Evolutionary conservation across 1,140 invertebrate species (phyloP), one percentile per base, ranked within the genome.

Genomic region (Arctopsyche grandis): DNA sequence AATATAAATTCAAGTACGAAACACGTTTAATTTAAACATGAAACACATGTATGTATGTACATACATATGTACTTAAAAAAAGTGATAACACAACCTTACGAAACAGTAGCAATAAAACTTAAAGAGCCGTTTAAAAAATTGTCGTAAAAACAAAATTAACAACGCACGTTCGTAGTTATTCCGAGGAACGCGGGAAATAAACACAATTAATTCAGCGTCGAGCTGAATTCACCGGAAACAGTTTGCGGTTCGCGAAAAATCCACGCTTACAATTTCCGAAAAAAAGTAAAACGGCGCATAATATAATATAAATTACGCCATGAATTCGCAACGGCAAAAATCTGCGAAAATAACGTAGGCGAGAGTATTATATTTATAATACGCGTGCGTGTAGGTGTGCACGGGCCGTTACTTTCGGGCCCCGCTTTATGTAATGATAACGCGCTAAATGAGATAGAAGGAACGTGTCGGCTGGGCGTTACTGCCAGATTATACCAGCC

Each of bases 371-470:
- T 38, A 38, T 7, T 4, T 7, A 38, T 38, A 38, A 38, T 38
- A 38, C 7, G 48, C 1, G 10, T 52, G 16, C 12, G 48, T 52
- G 48, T 52, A 16, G 10, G 10, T 52, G 48, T 52, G 16, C 12
- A 14, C 12, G 10, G 48, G 48, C 10, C 48, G 48, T 52, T 52
- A 16, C 48, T 52, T 52, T 44, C 69, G 69, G 26, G 10, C 29
- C 24, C 1, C 5, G 22, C 19, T 70, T 26, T 29, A 26, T 70
- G 21, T 73, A 73, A 73, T 73, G 70, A 48, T 73, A 44, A 73
- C 43, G 70, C 22, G 38, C 46, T 73, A 73, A 73, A 73, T 73
- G 70, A 73, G 70, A 73, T 48, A 73, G 70, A 73, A 73, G 70
- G 44, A 73, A 48, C 70, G 70, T 73, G 70, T 73, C 21, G 70